These are phyloP conservation scores for Anas platyrhynchos DNA, from an alignment of 2,113 vertebrate genomes.

Conservation along the genomic window DNA sequence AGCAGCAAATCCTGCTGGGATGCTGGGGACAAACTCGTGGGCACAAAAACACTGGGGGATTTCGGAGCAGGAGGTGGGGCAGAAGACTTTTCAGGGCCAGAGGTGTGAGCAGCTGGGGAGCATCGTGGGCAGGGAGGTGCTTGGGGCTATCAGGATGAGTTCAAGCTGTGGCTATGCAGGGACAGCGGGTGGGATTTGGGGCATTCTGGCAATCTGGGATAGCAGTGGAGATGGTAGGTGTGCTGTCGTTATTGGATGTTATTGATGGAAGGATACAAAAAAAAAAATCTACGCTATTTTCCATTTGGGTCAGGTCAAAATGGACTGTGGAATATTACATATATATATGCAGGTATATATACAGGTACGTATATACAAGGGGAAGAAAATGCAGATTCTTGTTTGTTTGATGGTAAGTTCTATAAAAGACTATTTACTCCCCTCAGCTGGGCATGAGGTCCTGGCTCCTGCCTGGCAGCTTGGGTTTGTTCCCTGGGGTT, in stretches of 20 bases:
- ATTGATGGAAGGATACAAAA: background rate
- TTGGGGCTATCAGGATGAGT: background rate
- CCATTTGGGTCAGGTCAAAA: background rate
- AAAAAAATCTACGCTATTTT: background rate
- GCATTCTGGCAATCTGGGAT: rapidly evolving
- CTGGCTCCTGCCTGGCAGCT: background rate
- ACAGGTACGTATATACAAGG: background rate
- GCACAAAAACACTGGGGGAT: rapidly evolving
- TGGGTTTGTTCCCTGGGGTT: background rate
- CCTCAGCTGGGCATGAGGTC: background rate
- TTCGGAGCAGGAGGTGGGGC: background rate
- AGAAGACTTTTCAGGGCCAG: background rate
- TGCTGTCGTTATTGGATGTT: background rate
- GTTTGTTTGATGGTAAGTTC: background rate
- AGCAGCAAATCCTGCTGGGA: background rate
- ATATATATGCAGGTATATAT: too few species aligned
- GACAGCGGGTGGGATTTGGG: background rate
- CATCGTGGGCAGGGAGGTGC: background rate
- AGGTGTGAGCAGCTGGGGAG: background rate
- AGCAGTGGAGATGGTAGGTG: background rate
- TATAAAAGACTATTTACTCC: background rate
- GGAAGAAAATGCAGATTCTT: background rate
- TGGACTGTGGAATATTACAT: too few species aligned
- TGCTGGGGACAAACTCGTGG: rapidly evolving
- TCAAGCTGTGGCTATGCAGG: background rate